phyloP scores from a whole-genome alignment of 1,140 invertebrate genomes.

The Drosophila kurseongensis region DNA sequence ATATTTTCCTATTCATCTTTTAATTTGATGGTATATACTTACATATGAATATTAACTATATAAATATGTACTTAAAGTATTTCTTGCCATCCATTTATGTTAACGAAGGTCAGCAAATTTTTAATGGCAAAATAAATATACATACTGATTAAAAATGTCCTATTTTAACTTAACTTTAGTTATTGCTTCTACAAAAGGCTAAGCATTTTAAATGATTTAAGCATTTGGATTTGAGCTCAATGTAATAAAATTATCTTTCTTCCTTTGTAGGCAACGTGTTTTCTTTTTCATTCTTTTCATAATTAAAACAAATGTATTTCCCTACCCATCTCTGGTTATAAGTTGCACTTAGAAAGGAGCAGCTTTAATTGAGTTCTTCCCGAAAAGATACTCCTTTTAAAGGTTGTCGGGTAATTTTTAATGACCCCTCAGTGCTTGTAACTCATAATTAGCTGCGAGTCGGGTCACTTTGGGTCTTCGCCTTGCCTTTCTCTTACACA shows the following conservation, averaged over 20 bases:
- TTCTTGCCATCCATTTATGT: too few relatives aligned
- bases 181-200: too few relatives aligned
- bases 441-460: conserved; percentile 9
- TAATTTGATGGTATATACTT: too few relatives aligned
- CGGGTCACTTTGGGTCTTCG: not conserved
- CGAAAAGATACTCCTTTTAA: not conserved
- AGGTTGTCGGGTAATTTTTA: not conserved
- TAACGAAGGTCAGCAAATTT: too few relatives aligned
- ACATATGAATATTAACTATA: too few relatives aligned
- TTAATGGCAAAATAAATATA: too few relatives aligned
- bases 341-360: not conserved
- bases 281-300: not conserved
- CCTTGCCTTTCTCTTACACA: not conserved
- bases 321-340: not conserved
- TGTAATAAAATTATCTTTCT: not conserved
- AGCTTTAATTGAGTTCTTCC: conserved; percentile 8
- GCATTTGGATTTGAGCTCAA: not conserved
- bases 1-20: too few relatives aligned
- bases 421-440: not conserved
- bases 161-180: too few relatives aligned
- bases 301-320: conserved; percentile 12
- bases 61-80: too few relatives aligned
- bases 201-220: not conserved
- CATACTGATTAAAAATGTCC: too few relatives aligned
- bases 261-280: not conserved